Percentiles rank a stretch among this genome's conserved stretches.
Conservation (phyloP, 2,797 vertebrate genomes). For the Anolis apletophallus region DNA sequence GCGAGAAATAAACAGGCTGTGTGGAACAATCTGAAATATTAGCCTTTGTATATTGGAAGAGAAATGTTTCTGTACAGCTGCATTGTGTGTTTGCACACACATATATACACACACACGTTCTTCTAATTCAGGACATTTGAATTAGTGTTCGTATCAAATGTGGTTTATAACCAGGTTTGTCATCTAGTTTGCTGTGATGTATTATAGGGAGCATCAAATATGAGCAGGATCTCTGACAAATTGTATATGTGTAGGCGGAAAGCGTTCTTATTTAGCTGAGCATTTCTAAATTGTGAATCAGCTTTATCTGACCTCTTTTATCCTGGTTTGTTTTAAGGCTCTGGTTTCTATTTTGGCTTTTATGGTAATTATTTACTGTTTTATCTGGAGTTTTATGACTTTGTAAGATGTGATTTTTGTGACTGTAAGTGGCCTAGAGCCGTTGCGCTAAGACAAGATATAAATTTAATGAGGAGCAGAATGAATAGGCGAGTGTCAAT, state of each 20-base stretch:
- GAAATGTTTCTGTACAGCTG: background rate
- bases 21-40: background rate
- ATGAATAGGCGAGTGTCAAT: background rate
- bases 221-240: background rate
- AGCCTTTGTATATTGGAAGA: background rate
- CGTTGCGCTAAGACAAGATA: background rate
- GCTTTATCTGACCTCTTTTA: conserved; percentile 30
- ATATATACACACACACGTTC: background rate
- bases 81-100: background rate
- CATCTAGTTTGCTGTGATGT: background rate
- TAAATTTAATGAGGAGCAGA: conserved; percentile 15
- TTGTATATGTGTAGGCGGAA: background rate
- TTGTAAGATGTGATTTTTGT: conserved; percentile 9
- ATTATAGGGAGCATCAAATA: background rate
- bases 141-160: background rate
- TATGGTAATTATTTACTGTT: conserved; percentile 25
- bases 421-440: conserved; percentile 21
- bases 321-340: conserved; percentile 16
- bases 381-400: conserved; percentile 10
- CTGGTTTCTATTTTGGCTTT: conserved; percentile 30
- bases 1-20: background rate
- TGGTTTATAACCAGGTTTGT: background rate
- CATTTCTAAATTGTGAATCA: conserved; percentile 15
- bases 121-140: background rate
- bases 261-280: background rate